These are phyloP conservation scores for Spheniscus mendiculus DNA, from an alignment of 2,113 vertebrate species.

Conservation along the genomic window DNA sequence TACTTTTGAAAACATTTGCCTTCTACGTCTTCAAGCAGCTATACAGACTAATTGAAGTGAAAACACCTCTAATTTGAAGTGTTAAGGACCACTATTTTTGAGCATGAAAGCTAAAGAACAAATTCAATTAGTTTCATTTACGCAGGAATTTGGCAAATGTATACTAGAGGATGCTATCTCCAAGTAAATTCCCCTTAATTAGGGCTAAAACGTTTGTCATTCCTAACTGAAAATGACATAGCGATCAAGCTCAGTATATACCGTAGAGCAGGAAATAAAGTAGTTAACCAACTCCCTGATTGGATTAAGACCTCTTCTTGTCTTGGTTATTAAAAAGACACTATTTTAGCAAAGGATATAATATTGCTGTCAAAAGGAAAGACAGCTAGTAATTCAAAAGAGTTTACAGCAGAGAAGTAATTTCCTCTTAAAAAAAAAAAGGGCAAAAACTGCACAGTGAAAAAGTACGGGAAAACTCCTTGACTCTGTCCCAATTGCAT, in stretches of 20 bases:
- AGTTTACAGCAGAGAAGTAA: neutral
- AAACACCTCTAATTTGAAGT: neutral
- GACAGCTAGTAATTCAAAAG: neutral
- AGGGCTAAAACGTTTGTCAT: neutral
- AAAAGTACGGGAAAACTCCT: neutral
- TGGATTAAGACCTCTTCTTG: neutral
- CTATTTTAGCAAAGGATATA: neutral
- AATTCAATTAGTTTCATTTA: neutral
- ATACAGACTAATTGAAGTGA: neutral
- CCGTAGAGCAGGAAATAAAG: neutral
- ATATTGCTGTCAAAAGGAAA: neutral
- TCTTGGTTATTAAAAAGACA: neutral
- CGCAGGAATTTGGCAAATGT: neutral
- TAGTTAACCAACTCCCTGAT: neutral
- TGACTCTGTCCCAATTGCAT: neutral
- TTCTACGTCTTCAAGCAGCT: neutral
- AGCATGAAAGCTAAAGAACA: neutral
- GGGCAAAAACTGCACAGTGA: neutral
- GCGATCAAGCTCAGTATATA: neutral
- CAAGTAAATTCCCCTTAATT: neutral
- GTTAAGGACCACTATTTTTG: neutral
- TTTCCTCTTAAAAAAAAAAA: neutral
- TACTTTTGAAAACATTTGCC: neutral
- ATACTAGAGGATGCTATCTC: neutral
- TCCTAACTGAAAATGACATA: neutral